Conservation (phyloP, 2,888 invertebrate species). For the Chalcis sispes region DNA sequence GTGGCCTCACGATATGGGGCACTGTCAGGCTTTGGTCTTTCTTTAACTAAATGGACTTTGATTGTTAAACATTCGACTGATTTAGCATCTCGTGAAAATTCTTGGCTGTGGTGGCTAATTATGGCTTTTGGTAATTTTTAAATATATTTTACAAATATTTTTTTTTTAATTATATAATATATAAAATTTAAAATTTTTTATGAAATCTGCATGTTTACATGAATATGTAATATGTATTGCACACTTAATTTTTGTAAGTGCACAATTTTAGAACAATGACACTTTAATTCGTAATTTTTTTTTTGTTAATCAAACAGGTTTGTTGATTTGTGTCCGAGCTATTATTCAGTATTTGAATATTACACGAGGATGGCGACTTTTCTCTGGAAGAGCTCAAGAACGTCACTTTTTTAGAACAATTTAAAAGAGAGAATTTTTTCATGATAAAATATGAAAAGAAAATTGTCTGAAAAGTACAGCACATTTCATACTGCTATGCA, state of each 20-base stretch:
- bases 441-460: slow-evolving; percentile 52
- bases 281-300: slow-evolving; percentile 32
- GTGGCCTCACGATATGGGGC: slow-evolving; percentile 96
- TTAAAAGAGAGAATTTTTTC: slow-evolving; percentile 36
- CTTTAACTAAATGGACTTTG: slow-evolving; percentile 95
- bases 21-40: slow-evolving; percentile 93
- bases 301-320: slow-evolving; percentile 79
- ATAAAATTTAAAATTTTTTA: neutral
- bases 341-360: slow-evolving; percentile 92
- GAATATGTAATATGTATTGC: neutral
- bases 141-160: slow-evolving; percentile 6
- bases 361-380: slow-evolving; percentile 91
- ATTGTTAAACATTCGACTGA: slow-evolving; percentile 95
- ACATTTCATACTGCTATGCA: slow-evolving; percentile 56
- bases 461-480: no score
- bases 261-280: neutral
- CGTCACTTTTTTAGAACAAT: slow-evolving; percentile 84
- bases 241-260: no score
- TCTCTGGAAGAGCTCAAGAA: slow-evolving; percentile 91
- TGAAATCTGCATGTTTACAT: neutral
- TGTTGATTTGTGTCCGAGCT: slow-evolving; percentile 91
- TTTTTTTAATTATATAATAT: neutral
- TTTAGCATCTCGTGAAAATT: slow-evolving; percentile 90
- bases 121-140: slow-evolving; percentile 89
- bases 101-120: slow-evolving; percentile 95